Percentiles rank a stretch among this genome's conserved stretches.
phyloP scores from a whole-genome alignment of 2,888 invertebrate species.

The Drosophila affinis region DNA sequence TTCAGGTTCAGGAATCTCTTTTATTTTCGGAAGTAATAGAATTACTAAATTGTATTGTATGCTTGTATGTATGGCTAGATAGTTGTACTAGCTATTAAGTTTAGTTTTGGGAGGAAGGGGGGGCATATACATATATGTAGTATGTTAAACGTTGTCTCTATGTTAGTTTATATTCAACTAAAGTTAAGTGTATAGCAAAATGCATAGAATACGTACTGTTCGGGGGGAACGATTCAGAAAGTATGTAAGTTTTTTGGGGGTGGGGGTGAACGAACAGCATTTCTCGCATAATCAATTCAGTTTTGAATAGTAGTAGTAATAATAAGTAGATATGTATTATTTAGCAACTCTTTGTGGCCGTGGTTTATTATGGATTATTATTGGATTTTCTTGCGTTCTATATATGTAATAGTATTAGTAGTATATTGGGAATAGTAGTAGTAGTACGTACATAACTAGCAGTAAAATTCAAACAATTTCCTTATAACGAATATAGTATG shows the following conservation, averaged over 20 bases:
- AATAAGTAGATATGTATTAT: conserved; percentile 8
- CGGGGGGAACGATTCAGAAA: conserved; percentile 16
- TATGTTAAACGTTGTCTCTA: conserved; percentile 31
- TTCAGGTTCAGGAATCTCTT: neutral
- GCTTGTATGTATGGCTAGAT: conserved; percentile 18
- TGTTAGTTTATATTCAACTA: conserved; percentile 7
- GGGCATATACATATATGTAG: neutral
- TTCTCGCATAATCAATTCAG: conserved; percentile 29
- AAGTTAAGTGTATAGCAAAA: conserved; percentile 28
- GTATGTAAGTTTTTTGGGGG: neutral
- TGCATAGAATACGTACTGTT: conserved; percentile 26
- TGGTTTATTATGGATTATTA: conserved; percentile 2
- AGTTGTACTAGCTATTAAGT: conserved; percentile 15
- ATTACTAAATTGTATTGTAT: neutral
- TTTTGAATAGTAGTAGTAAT: conserved; percentile 17
- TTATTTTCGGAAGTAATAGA: neutral
- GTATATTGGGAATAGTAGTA: neutral
- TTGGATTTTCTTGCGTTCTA: conserved; percentile 35
- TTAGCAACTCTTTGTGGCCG: conserved; percentile 29
- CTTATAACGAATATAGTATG: conserved; percentile 14
- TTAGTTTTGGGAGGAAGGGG: conserved; percentile 5
- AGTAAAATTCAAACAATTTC: conserved; percentile 35
- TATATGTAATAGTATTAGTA: neutral
- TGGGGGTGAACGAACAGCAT: conserved; percentile 28
- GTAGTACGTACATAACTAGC: conserved; percentile 33